Conservation (phyloP, 2,888 invertebrate species). For the Aquatica leii region DNA sequence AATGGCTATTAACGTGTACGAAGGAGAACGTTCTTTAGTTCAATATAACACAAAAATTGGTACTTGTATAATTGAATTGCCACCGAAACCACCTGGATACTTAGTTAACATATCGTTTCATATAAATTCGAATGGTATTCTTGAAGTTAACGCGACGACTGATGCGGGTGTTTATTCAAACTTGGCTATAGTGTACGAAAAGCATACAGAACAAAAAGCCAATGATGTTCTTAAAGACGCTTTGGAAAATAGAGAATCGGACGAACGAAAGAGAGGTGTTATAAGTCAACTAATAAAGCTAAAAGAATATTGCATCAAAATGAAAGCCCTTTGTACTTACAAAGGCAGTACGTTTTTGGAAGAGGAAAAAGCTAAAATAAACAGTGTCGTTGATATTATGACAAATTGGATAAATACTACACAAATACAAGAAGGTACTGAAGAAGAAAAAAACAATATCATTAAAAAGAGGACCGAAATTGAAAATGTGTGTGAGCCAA, state of each 20-base stretch:
- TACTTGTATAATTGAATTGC: constrained; percentile 8
- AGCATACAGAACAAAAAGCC: neutral
- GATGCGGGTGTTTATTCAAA: constrained; percentile 11
- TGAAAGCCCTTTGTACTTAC: constrained; percentile 17
- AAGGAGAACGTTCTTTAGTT: constrained; percentile 39
- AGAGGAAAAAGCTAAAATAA: constrained; percentile 6
- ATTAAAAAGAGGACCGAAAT: neutral
- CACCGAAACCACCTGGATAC: constrained; percentile 18
- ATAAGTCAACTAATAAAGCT: neutral
- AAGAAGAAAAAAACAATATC: neutral
- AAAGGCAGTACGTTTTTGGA: neutral
- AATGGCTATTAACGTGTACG: constrained; percentile 33
- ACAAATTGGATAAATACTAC: constrained; percentile 1
- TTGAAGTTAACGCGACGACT: constrained; percentile 6
- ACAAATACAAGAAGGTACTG: neutral
- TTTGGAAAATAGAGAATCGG: neutral
- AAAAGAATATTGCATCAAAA: constrained; percentile 17
- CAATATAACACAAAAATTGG: constrained; percentile 26
- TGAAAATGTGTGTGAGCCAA: constrained; percentile 5
- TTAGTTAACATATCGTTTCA: constrained; percentile 13
- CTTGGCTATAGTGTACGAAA: constrained; percentile 14
- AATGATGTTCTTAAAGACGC: constrained; percentile 9
- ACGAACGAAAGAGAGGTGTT: constrained; percentile 4
- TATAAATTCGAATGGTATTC: constrained; percentile 19
- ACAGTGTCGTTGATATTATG: neutral